phyloP scores from a whole-genome alignment of 92 coral and sea anemone genomes.

The Parazoanthus atlanticus region DNA sequence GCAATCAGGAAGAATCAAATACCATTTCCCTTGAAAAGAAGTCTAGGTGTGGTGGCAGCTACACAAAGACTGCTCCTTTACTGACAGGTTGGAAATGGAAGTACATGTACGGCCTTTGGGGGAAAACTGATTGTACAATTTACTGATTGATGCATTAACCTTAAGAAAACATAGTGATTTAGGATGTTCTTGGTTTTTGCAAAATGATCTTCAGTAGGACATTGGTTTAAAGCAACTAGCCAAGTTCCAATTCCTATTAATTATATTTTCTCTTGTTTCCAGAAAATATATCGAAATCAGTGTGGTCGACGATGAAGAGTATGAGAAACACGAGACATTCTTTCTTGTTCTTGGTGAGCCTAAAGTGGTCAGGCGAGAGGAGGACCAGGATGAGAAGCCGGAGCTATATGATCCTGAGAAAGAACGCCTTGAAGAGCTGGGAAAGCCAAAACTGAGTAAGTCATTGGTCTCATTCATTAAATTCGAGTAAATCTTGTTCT shows the following conservation, averaged over 20 bases:
- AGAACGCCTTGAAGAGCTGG: slow-evolving; percentile 91
- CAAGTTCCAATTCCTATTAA: not conserved
- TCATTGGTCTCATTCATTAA: not conserved
- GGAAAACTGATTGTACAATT: no score
- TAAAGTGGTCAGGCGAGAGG: slow-evolving; percentile 62
- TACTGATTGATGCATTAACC: no score
- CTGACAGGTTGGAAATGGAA: no score
- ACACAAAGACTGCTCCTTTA: no score
- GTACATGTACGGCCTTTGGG: no score
- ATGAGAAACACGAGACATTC: slow-evolving; percentile 89
- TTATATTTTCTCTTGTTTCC: not conserved
- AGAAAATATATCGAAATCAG: slow-evolving; percentile 86
- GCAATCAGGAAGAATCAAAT: no score
- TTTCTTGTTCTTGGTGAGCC: slow-evolving; percentile 91
- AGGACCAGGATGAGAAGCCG: slow-evolving; percentile 45
- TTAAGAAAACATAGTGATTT: not conserved
- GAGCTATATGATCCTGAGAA: slow-evolving; percentile 77
- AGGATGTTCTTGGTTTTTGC: not conserved
- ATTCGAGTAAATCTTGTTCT: no score
- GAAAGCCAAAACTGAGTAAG: slow-evolving; percentile 92
- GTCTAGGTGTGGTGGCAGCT: no score
- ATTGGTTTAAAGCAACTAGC: not conserved
- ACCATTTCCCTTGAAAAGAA: no score
- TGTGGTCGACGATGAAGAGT: slow-evolving; percentile 95
- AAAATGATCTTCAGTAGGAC: no score